These are phyloP conservation scores for Saturnia japonica DNA, from an alignment of 2,888 invertebrate species.

Conservation along the genomic window DNA sequence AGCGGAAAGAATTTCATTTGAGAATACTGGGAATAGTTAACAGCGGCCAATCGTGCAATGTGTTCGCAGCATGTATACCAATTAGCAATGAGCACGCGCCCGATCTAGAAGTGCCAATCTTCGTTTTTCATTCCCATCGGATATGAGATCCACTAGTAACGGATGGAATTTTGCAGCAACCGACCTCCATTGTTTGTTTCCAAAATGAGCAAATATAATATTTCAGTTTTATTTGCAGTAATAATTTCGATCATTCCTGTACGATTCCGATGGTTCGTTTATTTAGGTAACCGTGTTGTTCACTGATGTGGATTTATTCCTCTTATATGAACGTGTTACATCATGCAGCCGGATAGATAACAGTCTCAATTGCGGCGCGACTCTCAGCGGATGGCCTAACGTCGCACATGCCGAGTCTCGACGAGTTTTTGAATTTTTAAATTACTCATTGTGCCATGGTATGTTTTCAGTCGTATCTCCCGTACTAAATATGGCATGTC, in stretches of 20 bases:
- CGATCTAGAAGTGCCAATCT: conserved; percentile 40
- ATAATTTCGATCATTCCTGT: conserved; percentile 12
- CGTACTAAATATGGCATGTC: conserved; percentile 46
- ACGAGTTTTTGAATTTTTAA: conserved; percentile 83
- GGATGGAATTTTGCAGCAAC: conserved; percentile 26
- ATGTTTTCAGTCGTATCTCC: conserved; percentile 65
- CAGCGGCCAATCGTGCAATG: conserved; percentile 51
- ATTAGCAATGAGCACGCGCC: conserved; percentile 48
- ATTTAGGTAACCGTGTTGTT: conserved; percentile 63
- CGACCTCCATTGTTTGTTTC: conserved; percentile 30
- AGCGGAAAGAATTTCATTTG: conserved; percentile 74
- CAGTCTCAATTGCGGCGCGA: conserved; percentile 76
- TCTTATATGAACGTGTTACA: conserved; percentile 48
- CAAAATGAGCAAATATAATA: conserved; percentile 30
- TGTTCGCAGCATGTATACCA: conserved; percentile 68
- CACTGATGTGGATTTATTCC: conserved; percentile 50
- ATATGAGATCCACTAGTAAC: conserved; percentile 52
- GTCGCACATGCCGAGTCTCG: conserved; percentile 69
- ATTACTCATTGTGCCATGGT: conserved; percentile 82
- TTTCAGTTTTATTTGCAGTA: conserved; percentile 17
- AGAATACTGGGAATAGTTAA: conserved; percentile 60
- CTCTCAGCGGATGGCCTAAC: conserved; percentile 72
- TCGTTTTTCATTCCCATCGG: conserved; percentile 47
- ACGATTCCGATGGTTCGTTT: conserved; percentile 44
- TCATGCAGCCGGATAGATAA: conserved; percentile 70